Base-by-base conservation (phyloP, 2,113 vertebrate species). In the Otolemur garnettii region DNA sequence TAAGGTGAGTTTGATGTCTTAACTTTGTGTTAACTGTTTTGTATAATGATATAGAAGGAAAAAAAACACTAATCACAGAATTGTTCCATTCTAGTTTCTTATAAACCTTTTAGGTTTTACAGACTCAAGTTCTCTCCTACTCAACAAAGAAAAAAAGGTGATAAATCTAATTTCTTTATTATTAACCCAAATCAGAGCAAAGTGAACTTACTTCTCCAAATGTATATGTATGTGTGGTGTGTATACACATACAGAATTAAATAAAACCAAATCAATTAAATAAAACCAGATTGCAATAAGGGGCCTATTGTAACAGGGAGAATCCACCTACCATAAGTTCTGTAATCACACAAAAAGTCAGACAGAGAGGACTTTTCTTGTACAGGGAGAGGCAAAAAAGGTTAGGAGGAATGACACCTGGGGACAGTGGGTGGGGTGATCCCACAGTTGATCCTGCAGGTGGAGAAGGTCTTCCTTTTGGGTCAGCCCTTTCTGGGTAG, bases 1-100 rank as follows among this genome's bases (percentile, higher is more conserved):
- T 81, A 26, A 91, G 33, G 28, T 71, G 28, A 68, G 1, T 81
- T 92, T 42, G 9, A 92, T 69, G 15, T 35, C 12, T 68, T 68
- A 87, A 81, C 80, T 96, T 22, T 59, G 11, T 78, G 38, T 72
- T 78, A 64, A 64, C 24, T 96, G 1, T 82, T 96, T 80, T 42
- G 82, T 95, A 38, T 18, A 55, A 19, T 85, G 68, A 86, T 30
- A 21, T 24, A 94, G 38, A 13, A 53, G 6, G 80, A 89, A 77
- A 80, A 42, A 86, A 90, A 81, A 79, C 4, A 22, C 2, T n/a
- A 53, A 38, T n/a, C 74, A 66, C 19, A 33, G 64, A 92, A 84
- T 21, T 1, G 12, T 66, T 71, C 75, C 21, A 28, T 84, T 95
- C 53, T 80, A 59, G 68, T 83, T 72, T 91, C 42, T 83, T 83